Evolutionary conservation across 2,113 vertebrate species (phyloP), one percentile per base, ranked within the genome.

Genomic region (Tylochromis polylepis): DNA sequence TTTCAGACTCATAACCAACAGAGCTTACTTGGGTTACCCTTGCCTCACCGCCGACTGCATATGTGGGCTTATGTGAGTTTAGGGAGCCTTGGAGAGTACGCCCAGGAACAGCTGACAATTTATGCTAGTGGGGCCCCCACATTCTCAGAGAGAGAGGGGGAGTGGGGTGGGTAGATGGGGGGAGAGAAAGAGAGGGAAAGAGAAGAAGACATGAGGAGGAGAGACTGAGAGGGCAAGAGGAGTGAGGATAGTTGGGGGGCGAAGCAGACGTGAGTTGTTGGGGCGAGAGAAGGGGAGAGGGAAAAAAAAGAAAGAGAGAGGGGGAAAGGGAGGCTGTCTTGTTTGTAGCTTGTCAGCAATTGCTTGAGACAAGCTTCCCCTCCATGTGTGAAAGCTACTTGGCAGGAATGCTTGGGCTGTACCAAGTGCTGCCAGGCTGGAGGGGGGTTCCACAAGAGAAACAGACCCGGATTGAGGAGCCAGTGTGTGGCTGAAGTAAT

Each of bases 301-400:
- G 11, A 18, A 14, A 10, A 15, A 31, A 60, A 59, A 27, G 22
- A 38, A n/a, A 65, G 78, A 67, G 87, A 83, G 91, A 87, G 87
- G 62, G 89, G 58, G 9, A 51, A 85, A 67, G 86, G 84, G 91
- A 93, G 94, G 86, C 91, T 90, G 97, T 96, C 97, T 98, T 97
- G 97, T 98, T 98, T 97, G 97, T 97, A 97, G 97, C 97, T 98
- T 97, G 97, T 98, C 97, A 98, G 97, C 97, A 97, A 97, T 97
- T 97, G 97, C 97, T 97, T 95, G 97, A 97, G 97, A 97, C 97
- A 97, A 97, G 97, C 97, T 97, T 96, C 94, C 94, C 93, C 93
- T 97, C 97, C 97, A 97, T 97, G 97, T 98, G 97, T 97, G 97
- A 98, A 97, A 97, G 97, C 97, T 96, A 96, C 97, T 97, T 97